Percentiles rank a stretch among this genome's conserved stretches.
These are phyloP conservation scores for Abscondita cerata DNA, from an alignment of 2,888 invertebrate genomes.

Conservation along the genomic window DNA sequence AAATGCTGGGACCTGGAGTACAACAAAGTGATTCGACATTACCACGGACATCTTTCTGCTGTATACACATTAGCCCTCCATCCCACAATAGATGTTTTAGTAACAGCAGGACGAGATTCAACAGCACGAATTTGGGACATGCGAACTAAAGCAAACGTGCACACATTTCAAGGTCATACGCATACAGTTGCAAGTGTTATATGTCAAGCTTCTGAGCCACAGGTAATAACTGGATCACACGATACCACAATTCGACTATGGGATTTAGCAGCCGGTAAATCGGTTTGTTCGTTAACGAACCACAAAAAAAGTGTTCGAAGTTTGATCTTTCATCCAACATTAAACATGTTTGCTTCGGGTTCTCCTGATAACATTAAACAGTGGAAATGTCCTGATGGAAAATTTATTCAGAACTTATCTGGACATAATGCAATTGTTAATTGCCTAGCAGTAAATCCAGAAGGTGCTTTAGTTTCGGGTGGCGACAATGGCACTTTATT, in stretches of 20 bases:
- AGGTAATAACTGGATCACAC: slow-evolving; percentile 91
- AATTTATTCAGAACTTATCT: slow-evolving; percentile 94
- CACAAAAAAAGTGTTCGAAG: slow-evolving; percentile 96
- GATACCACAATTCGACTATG: slow-evolving; percentile 97
- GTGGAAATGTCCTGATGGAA: slow-evolving; percentile 98
- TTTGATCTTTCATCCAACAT: slow-evolving; percentile 76
- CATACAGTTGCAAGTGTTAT: slow-evolving; percentile 96
- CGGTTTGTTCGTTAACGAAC: slow-evolving; percentile 93
- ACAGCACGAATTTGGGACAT: slow-evolving; percentile 99
- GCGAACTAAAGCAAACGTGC: slow-evolving; percentile 98
- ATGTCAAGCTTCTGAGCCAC: slow-evolving; percentile 91
- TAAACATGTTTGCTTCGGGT: slow-evolving; percentile 96
- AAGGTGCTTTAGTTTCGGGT: slow-evolving; percentile 96
- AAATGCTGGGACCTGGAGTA: slow-evolving; percentile 99
- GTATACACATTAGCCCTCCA: slow-evolving; percentile 93
- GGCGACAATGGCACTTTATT: slow-evolving; percentile 98
- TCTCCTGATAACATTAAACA: slow-evolving; percentile 99
- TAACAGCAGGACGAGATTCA: slow-evolving; percentile 94
- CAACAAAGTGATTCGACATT: slow-evolving; percentile 97
- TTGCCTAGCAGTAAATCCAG: slow-evolving; percentile 92
- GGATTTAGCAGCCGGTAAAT: slow-evolving; percentile 97
- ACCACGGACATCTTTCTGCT: slow-evolving; percentile 98
- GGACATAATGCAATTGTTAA: slow-evolving; percentile 98
- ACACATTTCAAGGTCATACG: slow-evolving; percentile 94
- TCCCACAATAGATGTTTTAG: slow-evolving; percentile 92